Base-by-base conservation (phyloP, 2,888 invertebrate genomes). In the Drosophila subquinaria region DNA sequence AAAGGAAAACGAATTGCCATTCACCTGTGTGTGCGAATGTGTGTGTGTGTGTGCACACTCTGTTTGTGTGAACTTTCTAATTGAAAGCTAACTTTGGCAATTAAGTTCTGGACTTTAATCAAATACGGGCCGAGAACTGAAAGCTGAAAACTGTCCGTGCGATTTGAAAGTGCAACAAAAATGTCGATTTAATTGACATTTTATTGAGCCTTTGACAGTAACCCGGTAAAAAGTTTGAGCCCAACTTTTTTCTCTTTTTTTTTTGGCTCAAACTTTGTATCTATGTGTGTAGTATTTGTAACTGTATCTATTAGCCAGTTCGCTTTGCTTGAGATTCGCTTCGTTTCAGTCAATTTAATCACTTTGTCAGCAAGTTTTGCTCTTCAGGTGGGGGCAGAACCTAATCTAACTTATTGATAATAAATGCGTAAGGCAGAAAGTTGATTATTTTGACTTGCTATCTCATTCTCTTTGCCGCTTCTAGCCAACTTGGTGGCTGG, bases 11-110 rank as follows among this genome's bases (percentile, higher is more conserved):
- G 76, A 78, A 85, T 69, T 75, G 74, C 74, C 77, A 71, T 79
- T 71, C 68, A 75, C 69, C 87, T 82, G 50, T 15, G 17, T n/a
- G 35, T 53, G 30, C 20, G 47, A 27, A 40, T 20, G 47, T 15
- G 13, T 56, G 35, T 27, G 11, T 33, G 48, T 40, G 60, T 56
- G 48, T 15, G 30, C 42, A 42, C 33, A 20, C 6, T 68, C 43
- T 78, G 51, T 61, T 48, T 73, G 68, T 69, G 70, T 70, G 69
- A 86, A 90, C 74, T 88, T 90, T 86, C 82, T 88, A 88, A 90
- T 88, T 88, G 89, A 90, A 90, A 89, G 88, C 81, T 71, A 90
- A 89, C 89, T 90, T 90, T 86, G 81, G 80, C 84, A 88, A 88
- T 90, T 89, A 89, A 78, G 70, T 55, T 52, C 69, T 72, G 84